Evolutionary conservation across 2,888 invertebrate species (phyloP).

Genomic region (Eilema griseolum): DNA sequence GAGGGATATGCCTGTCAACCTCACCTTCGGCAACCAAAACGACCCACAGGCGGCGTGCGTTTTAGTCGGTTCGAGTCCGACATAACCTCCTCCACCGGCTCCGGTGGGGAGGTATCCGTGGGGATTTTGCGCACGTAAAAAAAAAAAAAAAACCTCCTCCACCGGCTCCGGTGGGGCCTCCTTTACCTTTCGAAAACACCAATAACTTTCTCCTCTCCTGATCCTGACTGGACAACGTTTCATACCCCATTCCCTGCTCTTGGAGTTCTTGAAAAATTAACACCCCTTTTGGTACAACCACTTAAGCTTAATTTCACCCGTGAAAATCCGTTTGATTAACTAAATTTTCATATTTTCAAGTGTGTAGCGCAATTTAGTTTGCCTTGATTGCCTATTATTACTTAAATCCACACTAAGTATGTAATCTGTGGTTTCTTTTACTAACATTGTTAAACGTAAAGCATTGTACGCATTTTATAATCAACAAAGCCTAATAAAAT

Average conservation of each 20-base stretch:
- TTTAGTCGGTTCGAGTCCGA: no score
- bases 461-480: not conserved
- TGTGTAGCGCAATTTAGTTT: not conserved
- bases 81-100: no score
- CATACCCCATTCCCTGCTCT: not conserved
- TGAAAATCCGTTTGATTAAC: not conserved
- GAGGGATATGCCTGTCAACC: no score
- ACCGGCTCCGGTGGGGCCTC: no score
- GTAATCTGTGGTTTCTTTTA: not conserved
- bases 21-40: no score
- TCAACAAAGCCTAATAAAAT: not conserved
- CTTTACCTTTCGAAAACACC: no score
- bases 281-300: not conserved
- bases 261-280: not conserved
- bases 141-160: no score
- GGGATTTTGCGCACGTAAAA: no score
- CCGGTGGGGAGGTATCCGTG: no score
- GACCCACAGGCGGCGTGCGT: no score
- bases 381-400: not conserved
- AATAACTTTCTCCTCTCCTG: no score
- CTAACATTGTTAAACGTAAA: not conserved
- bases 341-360: not conserved
- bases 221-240: not conserved
- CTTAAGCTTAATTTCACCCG: no score
- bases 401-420: not conserved